Percentiles rank a stretch among this genome's conserved stretches.
Evolutionary conservation across 2,888 invertebrate species (phyloP).

Genomic region (Pristionchus mayeri): DNA sequence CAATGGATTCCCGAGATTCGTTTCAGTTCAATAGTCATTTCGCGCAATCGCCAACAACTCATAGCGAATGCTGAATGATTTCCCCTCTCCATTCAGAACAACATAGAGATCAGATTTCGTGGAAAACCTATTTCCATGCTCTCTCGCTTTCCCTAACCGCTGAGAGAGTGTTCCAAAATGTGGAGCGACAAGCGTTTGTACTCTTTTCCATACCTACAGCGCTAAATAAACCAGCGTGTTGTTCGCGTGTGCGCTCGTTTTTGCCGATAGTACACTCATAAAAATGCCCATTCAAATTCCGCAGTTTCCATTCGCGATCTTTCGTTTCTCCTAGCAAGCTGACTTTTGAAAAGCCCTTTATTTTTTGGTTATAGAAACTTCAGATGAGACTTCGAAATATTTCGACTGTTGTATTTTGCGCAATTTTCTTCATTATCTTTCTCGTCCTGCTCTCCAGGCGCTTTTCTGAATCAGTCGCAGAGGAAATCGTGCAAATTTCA

Average conservation of each 20-base stretch:
- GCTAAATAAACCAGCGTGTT: too few relatives aligned
- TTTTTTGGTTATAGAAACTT: background rate
- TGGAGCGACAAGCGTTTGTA: too few relatives aligned
- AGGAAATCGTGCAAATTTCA: background rate
- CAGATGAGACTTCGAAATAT: background rate
- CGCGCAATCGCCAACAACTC: too few relatives aligned
- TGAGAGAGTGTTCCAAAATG: background rate
- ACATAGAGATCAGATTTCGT: too few relatives aligned
- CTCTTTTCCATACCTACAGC: too few relatives aligned
- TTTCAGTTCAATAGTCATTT: too few relatives aligned
- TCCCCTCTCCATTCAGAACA: too few relatives aligned
- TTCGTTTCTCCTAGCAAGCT: too few relatives aligned
- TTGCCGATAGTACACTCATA: background rate
- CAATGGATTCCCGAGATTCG: background rate
- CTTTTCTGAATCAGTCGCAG: background rate
- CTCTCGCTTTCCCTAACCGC: too few relatives aligned
- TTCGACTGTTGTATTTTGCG: background rate
- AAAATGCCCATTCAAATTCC: constrained; percentile 4
- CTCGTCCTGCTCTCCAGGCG: background rate
- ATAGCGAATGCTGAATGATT: too few relatives aligned
- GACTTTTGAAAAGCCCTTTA: too few relatives aligned
- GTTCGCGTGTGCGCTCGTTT: background rate
- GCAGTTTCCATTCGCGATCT: background rate
- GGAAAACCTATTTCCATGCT: too few relatives aligned
- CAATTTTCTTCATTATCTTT: background rate